Base-by-base conservation (phyloP, 2,113 vertebrate genomes). In the Neolamprologus modestus region DNA sequence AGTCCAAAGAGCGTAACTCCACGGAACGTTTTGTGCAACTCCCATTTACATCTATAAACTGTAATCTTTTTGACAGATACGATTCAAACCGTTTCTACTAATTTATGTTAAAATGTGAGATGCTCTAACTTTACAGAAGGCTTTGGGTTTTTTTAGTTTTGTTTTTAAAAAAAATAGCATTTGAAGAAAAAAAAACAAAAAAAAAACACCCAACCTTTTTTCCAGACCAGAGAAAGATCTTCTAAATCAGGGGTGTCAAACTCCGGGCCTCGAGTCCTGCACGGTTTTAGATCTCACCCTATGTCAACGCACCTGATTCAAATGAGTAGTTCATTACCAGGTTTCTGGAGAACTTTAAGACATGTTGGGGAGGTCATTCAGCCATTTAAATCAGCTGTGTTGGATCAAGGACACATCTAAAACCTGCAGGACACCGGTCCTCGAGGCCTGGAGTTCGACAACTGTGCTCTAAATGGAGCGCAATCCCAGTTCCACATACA, bases 131-230 rank as follows among this genome's bases (percentile, higher is more conserved):
- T 71, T 24, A 68, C 12, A 21, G 35, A 40, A 21, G 11, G 2
- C 4, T 21, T 68, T 40, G 35, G 57, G 0, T 0, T 6, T 3
- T 6, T 28, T 4, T 14, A 14, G 0, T 13, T 26, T 21, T 24
- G 1, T 26, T 31, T 16, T 3, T 0, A 0, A 26, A 26, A 55
- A 28, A 28, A 53, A 52, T 10, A 10, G 35, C 35, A 37, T 37
- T 37, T 10, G 3, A n/a, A n/a, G n/a, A 12, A 4, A 4, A 2
- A 0, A 9, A 17, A 4, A 1, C 3, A 11, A 4, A 2, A 3
- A 5, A 24, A 7, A 7, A 14, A 1, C 8, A 9, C 5, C 0
- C 57, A 59, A 9, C 57, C 57, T 19, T 42, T 73, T 71, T 45
- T 45, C 3, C 21, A 73, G 13, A 16, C 66, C 66, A 73, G 37